Conservation (phyloP, 2,113 vertebrate species). For the Syngnathoides biaculeatus region DNA sequence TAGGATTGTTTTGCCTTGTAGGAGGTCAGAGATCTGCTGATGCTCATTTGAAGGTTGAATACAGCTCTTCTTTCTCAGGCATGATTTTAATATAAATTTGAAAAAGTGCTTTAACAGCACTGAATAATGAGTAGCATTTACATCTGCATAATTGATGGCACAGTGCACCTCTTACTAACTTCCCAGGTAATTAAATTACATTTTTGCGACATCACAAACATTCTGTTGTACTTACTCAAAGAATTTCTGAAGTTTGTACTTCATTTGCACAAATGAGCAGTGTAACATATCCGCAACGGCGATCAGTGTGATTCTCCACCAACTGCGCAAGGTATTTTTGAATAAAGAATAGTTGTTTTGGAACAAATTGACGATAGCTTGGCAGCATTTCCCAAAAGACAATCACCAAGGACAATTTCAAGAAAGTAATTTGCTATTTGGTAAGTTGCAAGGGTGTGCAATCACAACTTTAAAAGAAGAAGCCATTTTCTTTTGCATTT, state of each 20-base stretch:
- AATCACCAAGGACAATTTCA: conserved; percentile 1
- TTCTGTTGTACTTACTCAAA: not conserved
- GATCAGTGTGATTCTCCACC: no score
- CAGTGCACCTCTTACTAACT: not conserved
- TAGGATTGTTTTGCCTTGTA: not conserved
- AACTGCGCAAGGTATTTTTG: no score
- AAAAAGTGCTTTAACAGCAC: not conserved
- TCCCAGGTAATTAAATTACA: not conserved
- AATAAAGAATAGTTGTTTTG: no score
- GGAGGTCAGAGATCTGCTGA: not conserved
- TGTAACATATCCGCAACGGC: no score
- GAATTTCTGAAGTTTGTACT: not conserved
- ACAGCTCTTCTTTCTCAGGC: not conserved
- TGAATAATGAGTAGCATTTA: conserved; percentile 1
- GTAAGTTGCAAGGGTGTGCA: conserved; percentile 18
- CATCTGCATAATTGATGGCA: conserved; percentile 9
- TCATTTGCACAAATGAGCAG: not conserved
- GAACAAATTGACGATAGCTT: not conserved
- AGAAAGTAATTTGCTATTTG: conserved; percentile 11
- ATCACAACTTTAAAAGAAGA: conserved; percentile 22
- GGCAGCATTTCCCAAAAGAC: not conserved
- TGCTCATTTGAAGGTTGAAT: not conserved
- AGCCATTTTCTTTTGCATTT: conserved; percentile 30
- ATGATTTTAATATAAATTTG: not conserved
- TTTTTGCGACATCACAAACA: not conserved